Evolutionary conservation across 1,140 invertebrate species (phyloP), one percentile per base, ranked within the genome.

Genomic region (Bactericera cockerelli): DNA sequence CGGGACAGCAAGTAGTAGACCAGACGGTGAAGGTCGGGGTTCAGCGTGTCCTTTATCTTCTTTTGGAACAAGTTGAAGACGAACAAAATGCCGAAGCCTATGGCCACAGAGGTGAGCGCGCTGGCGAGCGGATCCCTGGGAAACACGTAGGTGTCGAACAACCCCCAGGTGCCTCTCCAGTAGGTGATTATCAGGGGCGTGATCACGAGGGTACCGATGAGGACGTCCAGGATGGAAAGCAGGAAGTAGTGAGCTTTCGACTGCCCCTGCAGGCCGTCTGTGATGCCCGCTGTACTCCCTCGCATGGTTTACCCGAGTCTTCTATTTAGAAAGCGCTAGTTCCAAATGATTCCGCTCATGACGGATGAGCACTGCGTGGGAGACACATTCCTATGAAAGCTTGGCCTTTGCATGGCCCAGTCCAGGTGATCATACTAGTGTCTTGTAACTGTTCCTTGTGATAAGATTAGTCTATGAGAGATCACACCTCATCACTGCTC

Each of bases 151-250:
- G 79, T 66, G 61, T 83, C 84, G 75, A 87, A 82, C 16, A 92
- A 75, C 39, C 80, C 77, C 87, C 87, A 92, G 26, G 85, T 86
- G 56, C 86, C 86, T 26, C 88, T 76, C 88, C 88, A 92, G 68
- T 89, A 91, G 53, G 80, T 79, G 8, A 92, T 85, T 1, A 89
- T 86, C 10, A 82, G 78, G 8, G 87, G 87, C 0, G 84, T 82
- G 4, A 88, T 79, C 11, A 91, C 73, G 0, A 79, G 66, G 49
- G 81, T 79, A 3, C 86, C 83, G 65, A 91, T 77, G n/a, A 84
- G 65, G 13, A 77, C 75, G 69, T 91, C 88, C 39, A 87, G 70
- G 49, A 83, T 65, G 13, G 79, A 78, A 19, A 88, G 74, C 4
- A 85, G 71, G 1, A 49, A 22, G 63, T 49, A 49, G 69, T 82